Evolutionary conservation across 2,797 vertebrate species (phyloP).

Genomic region (Orestias chungarensis): DNA sequence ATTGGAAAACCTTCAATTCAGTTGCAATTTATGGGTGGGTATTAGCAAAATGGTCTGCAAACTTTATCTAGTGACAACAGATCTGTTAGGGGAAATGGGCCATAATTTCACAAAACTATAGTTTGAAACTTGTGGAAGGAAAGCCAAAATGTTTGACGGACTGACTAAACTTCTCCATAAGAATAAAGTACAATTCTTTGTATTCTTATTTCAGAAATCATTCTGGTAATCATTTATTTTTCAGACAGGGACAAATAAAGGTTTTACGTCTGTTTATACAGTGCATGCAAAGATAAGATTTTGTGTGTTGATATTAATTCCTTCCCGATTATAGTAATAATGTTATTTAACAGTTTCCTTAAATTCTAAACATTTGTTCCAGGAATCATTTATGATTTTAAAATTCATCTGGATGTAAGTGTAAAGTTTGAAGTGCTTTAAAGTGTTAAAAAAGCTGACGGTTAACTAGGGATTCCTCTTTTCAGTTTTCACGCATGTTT

Average conservation of each 20-base stretch:
- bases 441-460: constrained; percentile 22
- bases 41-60: background rate
- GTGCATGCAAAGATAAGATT: background rate
- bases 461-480: background rate
- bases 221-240: background rate
- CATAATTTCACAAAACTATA: background rate
- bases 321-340: too few species aligned
- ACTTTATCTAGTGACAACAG: background rate
- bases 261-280: background rate
- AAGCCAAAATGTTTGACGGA: background rate
- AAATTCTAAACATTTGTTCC: constrained; percentile 30
- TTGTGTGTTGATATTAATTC: background rate
- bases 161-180: too few species aligned
- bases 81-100: background rate
- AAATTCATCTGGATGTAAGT: constrained; percentile 6
- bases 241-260: background rate
- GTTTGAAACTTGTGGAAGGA: background rate
- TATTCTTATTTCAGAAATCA: too few species aligned
- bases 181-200: too few species aligned
- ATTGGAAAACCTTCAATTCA: background rate
- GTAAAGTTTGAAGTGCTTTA: constrained; percentile 9
- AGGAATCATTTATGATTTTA: constrained; percentile 32
- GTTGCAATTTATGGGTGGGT: background rate
- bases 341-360: background rate
- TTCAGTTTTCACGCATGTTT: constrained; percentile 12